Base-by-base conservation (phyloP, 2,888 invertebrate genomes). In the Allygus modestus region DNA sequence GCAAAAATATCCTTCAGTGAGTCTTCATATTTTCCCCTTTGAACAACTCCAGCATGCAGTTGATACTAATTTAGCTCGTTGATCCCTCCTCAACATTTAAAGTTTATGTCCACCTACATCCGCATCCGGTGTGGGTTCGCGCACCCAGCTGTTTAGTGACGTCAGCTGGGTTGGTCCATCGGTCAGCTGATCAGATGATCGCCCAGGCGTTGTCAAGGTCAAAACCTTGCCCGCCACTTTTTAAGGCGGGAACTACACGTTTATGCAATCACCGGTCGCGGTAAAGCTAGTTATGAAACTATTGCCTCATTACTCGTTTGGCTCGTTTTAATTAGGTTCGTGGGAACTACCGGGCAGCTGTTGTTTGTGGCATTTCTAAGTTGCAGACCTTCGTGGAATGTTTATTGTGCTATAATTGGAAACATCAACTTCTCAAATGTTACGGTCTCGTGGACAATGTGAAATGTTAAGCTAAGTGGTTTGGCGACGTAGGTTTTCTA, bases 151-250 rank as follows among this genome's bases (percentile, higher is more conserved):
- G 54, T 54, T 1, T 20, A 5, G 15, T 54, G 54, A 54, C 54
- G 54, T 54, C 54, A 54, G 20, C 54, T 51, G 51, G 51, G 51
- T 17, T 51, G 54, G 54, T 23, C 65, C 5, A 12, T 23, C 51
- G 12, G n/a, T 51, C 58, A 58, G 58, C 58, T 58, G 58, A 58
- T 58, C 58, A 58, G 58, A 20, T 58, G 58, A 7, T 23, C n/a
- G n/a, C n/a, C n/a, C 58, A 58, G 58, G 58, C 58, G 58, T 58
- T 58, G 58, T 58, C 65, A 65, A 65, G 65, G 65, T 20, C 31
- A 31, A 1, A n/a, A 31, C 65, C 65, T 65, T 65, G 65, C 31
- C 65, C 65, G 65, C 65, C 31, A 31, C n/a, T n/a, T n/a, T n/a
- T n/a, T n/a, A n/a, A n/a, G 31, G 7, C 31, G 28, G 65, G 65